Evolutionary conservation across 2,888 invertebrate species (phyloP).

Genomic region (Epinotia brunnichana): DNA sequence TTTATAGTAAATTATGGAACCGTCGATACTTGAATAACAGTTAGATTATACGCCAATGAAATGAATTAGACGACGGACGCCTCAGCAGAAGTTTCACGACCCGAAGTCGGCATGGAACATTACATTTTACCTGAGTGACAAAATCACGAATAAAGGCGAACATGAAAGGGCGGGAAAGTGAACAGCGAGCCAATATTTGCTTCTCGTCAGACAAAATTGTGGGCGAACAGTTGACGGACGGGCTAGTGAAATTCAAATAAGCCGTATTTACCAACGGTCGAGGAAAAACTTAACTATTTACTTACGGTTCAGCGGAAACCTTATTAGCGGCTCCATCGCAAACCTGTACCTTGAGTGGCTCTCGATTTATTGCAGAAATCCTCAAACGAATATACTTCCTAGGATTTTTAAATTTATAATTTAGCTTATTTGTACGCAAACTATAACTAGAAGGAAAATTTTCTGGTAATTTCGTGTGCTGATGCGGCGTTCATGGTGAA

Average conservation of each 20-base stretch:
- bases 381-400: neutral
- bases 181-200: conserved; percentile 70
- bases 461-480: too few relatives aligned
- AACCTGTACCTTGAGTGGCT: conserved; percentile 18
- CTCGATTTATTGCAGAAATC: neutral
- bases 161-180: conserved; percentile 64
- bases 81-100: neutral
- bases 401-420: too few relatives aligned
- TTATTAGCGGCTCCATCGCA: conserved; percentile 32
- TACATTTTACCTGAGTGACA: conserved; percentile 46
- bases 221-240: conserved; percentile 63
- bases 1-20: too few relatives aligned
- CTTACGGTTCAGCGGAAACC: conserved; percentile 26
- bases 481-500: too few relatives aligned
- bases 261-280: conserved; percentile 50
- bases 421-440: too few relatives aligned
- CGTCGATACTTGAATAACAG: too few relatives aligned
- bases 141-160: conserved; percentile 59
- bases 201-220: conserved; percentile 72
- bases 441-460: too few relatives aligned
- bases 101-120: conserved; percentile 25
- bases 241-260: conserved; percentile 72
- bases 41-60: neutral
- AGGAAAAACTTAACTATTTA: conserved; percentile 39
- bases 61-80: neutral